Evolutionary conservation across 35 echinoderm and acorn worm species (phyloP), one percentile per base, ranked within the genome.

Genomic region (Strongylocentrotus purpuratus): DNA sequence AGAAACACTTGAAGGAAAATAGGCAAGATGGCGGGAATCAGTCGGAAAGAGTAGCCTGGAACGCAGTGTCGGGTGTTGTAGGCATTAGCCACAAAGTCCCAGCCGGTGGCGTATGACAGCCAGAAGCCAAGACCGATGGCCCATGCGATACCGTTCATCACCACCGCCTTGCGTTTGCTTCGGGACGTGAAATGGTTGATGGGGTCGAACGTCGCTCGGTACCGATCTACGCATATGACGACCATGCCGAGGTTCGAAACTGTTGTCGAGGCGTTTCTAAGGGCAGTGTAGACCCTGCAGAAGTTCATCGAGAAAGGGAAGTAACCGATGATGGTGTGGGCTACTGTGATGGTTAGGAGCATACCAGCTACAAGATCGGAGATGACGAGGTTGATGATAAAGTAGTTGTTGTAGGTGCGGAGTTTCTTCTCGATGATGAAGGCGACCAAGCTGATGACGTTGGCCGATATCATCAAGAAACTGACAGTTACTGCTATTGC

Each of bases 331-430:
- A 70, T 88, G 25, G 35, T 46, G 87, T 65, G 35, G 31, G 22
- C 31, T 1, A 25, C 45, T 11, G 91, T 58, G n/a, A 95, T 18
- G 87, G 88, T 33, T 46, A 95, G 25, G 33, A 46, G 41, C 5
- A 91, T 71, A 31, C 95, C 95, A 17, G 90, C 55, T 47, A 61
- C 25, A n/a, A 95, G 61, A 47, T 95, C 95, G 5, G 88, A 32
- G 46, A 95, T 58, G 88, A 48, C 52, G n/a, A 95, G 88, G 32
- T 95, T 95, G 48, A 95, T 92, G 88, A 95, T 95, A 58, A 95
- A 95, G 31, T 86, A 95, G 88, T 95, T 95, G 48, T 46, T 90
- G 52, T 95, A 95, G 35, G 95, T 95, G 88, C 95, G 95, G 3
- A 95, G 95, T 95, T 85, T 58, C 45, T 92, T 95, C 55, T 95